Conservation (phyloP, 2,113 vertebrate genomes). For the Trematomus loennbergii region DNA sequence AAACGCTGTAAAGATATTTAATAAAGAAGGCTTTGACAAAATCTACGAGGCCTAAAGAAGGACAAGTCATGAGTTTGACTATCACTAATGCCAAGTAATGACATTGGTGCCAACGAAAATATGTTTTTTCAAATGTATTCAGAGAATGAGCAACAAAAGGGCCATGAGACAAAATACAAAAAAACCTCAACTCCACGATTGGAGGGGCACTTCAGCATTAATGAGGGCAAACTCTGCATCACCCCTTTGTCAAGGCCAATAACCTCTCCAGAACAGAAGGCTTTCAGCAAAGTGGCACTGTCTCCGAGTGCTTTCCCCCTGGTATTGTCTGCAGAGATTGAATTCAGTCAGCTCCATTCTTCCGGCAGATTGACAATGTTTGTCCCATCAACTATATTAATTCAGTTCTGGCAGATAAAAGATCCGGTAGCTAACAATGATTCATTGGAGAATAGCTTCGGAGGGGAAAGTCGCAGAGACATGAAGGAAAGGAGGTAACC, state of each 20-base stretch:
- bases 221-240: conserved; percentile 79
- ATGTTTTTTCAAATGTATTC: conserved; percentile 19
- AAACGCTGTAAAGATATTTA: conserved; percentile 42
- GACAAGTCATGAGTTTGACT: conserved; percentile 8
- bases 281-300: conserved; percentile 66
- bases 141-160: conserved; percentile 25
- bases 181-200: conserved; percentile 37
- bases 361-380: conserved; percentile 84
- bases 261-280: conserved; percentile 72
- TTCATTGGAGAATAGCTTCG: conserved; percentile 74
- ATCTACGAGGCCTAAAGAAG: conserved; percentile 57
- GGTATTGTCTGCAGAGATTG: conserved; percentile 83
- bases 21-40: conserved; percentile 74
- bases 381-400: conserved; percentile 84
- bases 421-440: conserved; percentile 83
- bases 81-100: not conserved
- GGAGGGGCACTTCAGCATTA: conserved; percentile 65
- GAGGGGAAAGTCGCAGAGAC: conserved; percentile 40
- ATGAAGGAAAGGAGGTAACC: conserved; percentile 50
- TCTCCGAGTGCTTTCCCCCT: conserved; percentile 62
- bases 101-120: not conserved
- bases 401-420: conserved; percentile 82
- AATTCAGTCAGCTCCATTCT: conserved; percentile 85
- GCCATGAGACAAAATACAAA: conserved; percentile 6
- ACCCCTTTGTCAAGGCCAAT: conserved; percentile 74